phyloP scores from a whole-genome alignment of 2,113 vertebrate species.

The Cromileptes altivelis region DNA sequence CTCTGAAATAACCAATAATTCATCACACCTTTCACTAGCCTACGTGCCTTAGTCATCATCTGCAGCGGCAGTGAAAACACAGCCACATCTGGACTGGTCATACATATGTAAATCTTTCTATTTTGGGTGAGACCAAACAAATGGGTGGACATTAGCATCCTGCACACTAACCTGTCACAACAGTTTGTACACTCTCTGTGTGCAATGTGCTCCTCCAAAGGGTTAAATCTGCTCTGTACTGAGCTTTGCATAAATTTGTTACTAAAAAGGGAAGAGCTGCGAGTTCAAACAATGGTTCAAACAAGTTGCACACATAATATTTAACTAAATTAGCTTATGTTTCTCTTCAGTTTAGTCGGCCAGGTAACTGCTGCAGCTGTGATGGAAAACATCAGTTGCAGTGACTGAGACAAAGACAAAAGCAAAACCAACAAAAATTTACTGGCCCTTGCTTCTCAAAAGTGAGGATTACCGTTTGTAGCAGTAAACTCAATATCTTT shows the following conservation, averaged over 20 bases:
- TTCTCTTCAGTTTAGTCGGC: constrained; percentile 2
- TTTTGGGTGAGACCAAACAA: constrained; percentile 43
- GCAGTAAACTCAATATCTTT: no score
- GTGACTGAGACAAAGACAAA: background rate
- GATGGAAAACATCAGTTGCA: background rate
- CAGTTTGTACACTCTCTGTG: background rate
- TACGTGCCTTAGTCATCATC: background rate
- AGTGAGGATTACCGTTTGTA: background rate
- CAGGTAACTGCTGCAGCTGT: background rate
- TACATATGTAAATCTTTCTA: constrained; percentile 45
- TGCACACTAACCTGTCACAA: background rate
- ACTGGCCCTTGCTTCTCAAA: background rate
- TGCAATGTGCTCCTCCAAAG: background rate
- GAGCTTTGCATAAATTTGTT: constrained; percentile 60
- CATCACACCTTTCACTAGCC: constrained; percentile 13
- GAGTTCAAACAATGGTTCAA: constrained; percentile 44
- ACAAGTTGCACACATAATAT: constrained; percentile 9
- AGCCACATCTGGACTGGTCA: constrained; percentile 34
- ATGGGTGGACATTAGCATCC: constrained; percentile 6
- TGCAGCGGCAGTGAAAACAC: background rate
- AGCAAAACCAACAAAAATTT: background rate
- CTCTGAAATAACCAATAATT: constrained; percentile 38
- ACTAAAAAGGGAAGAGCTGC: constrained; percentile 16
- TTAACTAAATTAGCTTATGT: constrained; percentile 6
- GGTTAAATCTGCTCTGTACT: constrained; percentile 30